Percentiles rank a stretch among this genome's conserved stretches.
phyloP scores from a whole-genome alignment of 1,140 invertebrate genomes.

The Choristoneura fumiferana region DNA sequence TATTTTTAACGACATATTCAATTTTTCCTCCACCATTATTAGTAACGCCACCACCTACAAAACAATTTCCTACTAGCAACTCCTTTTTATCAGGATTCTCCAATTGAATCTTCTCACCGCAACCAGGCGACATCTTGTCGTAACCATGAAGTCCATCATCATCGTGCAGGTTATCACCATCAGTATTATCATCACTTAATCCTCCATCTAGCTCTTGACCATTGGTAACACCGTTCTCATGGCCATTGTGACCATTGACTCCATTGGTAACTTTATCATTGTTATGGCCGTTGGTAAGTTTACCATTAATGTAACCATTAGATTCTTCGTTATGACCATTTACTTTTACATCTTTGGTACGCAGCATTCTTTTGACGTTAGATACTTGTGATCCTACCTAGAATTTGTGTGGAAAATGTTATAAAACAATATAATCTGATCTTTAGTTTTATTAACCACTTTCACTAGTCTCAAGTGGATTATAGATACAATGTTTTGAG shows the following conservation, averaged over 20 bases:
- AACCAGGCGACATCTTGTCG: conserved; percentile 50
- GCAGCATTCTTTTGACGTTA: conserved; percentile 1
- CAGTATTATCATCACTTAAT: conserved; percentile 26
- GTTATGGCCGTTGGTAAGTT: not conserved
- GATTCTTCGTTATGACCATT: not conserved
- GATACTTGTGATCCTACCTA: conserved; percentile 17
- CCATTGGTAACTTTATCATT: not conserved
- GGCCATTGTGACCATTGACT: conserved; percentile 22
- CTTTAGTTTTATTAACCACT: no score
- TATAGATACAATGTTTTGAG: no score
- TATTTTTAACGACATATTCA: no score
- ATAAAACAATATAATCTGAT: no score
- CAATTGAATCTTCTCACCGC: conserved; percentile 53
- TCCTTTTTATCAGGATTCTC: conserved; percentile 66
- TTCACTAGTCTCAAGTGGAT: no score
- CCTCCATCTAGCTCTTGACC: conserved; percentile 13
- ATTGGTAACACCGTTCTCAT: conserved; percentile 22
- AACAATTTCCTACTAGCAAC: conserved; percentile 50
- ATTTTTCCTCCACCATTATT: conserved; percentile 21
- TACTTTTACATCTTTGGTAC: not conserved
- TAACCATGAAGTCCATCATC: conserved; percentile 53
- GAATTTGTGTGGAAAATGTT: conserved; percentile 21
- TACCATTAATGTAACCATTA: not conserved
- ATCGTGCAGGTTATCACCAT: conserved; percentile 32
- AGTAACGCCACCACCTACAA: conserved; percentile 36